Conservation (phyloP, 2,888 invertebrate species). For the Drosophila conformis region DNA sequence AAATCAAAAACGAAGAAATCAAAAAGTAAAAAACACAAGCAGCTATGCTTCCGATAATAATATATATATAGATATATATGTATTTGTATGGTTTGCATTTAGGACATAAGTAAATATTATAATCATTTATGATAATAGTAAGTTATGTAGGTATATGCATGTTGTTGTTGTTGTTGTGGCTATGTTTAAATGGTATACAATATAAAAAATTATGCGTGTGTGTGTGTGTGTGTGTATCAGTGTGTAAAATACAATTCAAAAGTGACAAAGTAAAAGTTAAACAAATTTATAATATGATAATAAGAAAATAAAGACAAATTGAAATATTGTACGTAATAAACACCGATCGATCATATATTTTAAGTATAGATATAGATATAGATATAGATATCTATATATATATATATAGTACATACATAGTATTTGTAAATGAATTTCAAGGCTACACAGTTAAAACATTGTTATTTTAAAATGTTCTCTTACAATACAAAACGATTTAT, state of each 20-base stretch:
- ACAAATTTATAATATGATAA: conserved; percentile 17
- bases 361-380: conserved; percentile 29
- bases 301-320: conserved; percentile 51
- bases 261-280: conserved; percentile 47
- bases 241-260: conserved; percentile 45
- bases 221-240: conserved; percentile 9
- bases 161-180: conserved; percentile 31
- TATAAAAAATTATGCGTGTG: conserved; percentile 42
- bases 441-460: conserved; percentile 76
- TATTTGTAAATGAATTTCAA: conserved; percentile 71
- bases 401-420: conserved; percentile 25
- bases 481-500: conserved; percentile 45
- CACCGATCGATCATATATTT: conserved; percentile 35
- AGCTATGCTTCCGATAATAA: conserved; percentile 51
- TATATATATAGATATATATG: conserved; percentile 40
- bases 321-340: conserved; percentile 54
- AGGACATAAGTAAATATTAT: conserved; percentile 65
- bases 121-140: conserved; percentile 65
- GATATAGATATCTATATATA: conserved; percentile 7
- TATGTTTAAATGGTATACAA: conserved; percentile 51
- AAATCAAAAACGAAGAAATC: not conserved
- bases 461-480: conserved; percentile 45
- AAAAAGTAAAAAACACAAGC: conserved; percentile 12
- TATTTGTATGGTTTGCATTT: conserved; percentile 53
- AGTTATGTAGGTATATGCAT: conserved; percentile 41